These are phyloP conservation scores for Mesocentrotus franciscanus DNA, from an alignment of 53 echinoderm and acorn worm species.

Conservation along the genomic window DNA sequence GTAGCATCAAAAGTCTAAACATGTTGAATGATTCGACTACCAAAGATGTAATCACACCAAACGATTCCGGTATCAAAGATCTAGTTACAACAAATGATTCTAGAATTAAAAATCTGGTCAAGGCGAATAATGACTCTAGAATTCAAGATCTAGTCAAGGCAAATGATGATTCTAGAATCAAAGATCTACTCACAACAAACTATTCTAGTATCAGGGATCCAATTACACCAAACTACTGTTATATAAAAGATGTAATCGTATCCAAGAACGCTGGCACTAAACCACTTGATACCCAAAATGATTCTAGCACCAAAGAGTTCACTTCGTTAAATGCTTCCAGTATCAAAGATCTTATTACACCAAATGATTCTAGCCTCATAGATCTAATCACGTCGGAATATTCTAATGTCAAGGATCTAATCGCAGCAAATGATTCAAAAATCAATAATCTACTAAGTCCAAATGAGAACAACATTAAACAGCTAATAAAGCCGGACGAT, in stretches of 20 bases:
- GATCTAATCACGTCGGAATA: neutral
- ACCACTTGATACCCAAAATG: neutral
- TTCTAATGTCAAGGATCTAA: neutral
- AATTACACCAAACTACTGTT: neutral
- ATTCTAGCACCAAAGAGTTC: neutral
- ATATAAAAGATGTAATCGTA: neutral
- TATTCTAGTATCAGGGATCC: neutral
- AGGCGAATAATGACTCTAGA: too few relatives aligned
- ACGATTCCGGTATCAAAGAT: too few relatives aligned
- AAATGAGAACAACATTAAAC: too few relatives aligned
- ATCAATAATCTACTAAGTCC: too few relatives aligned
- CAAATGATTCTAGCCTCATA: neutral
- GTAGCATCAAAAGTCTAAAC: too few relatives aligned
- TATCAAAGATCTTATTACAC: neutral
- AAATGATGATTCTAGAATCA: neutral
- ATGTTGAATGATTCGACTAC: too few relatives aligned
- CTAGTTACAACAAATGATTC: too few relatives aligned
- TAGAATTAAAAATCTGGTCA: too few relatives aligned
- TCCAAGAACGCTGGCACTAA: neutral
- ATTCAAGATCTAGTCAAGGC: neutral
- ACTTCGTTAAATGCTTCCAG: neutral
- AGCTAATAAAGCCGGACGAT: too few relatives aligned
- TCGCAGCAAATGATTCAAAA: too few relatives aligned
- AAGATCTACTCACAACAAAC: neutral
- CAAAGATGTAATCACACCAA: too few relatives aligned